These are phyloP conservation scores for Eupithecia tripunctaria DNA, from an alignment of 2,888 invertebrate species.

Conservation along the genomic window DNA sequence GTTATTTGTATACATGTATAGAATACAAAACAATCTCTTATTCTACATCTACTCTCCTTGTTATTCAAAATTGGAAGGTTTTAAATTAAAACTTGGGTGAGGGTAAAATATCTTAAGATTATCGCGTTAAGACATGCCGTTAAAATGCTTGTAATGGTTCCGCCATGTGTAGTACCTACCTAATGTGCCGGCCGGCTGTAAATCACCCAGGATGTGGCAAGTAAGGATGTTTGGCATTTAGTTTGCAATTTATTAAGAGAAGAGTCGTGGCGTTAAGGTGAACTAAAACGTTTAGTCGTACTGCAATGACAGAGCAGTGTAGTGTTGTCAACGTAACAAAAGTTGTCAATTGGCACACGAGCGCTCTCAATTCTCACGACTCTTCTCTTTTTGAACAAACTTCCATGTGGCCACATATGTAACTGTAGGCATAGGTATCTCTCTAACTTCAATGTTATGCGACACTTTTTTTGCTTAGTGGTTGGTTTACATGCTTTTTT, in stretches of 20 bases:
- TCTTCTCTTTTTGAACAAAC: too few species aligned
- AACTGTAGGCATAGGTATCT: neutral
- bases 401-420: neutral
- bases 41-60: neutral
- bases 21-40: neutral
- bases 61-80: neutral
- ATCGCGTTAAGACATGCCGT: slow-evolving; percentile 48
- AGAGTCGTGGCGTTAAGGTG: too few species aligned
- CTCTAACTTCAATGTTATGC: neutral
- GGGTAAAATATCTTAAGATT: slow-evolving; percentile 1
- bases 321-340: too few species aligned
- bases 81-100: neutral
- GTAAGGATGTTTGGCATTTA: neutral
- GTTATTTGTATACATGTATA: neutral
- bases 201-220: slow-evolving; percentile 14
- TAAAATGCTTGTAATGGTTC: slow-evolving; percentile 50
- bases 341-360: too few species aligned
- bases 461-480: neutral
- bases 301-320: too few species aligned
- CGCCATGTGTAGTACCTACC: slow-evolving; percentile 24
- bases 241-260: neutral
- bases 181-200: slow-evolving; percentile 9
- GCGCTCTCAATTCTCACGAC: too few species aligned
- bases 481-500: neutral
- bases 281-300: too few species aligned